These are phyloP conservation scores for Python bivittatus DNA, from an alignment of 2,113 vertebrate genomes.

Conservation along the genomic window DNA sequence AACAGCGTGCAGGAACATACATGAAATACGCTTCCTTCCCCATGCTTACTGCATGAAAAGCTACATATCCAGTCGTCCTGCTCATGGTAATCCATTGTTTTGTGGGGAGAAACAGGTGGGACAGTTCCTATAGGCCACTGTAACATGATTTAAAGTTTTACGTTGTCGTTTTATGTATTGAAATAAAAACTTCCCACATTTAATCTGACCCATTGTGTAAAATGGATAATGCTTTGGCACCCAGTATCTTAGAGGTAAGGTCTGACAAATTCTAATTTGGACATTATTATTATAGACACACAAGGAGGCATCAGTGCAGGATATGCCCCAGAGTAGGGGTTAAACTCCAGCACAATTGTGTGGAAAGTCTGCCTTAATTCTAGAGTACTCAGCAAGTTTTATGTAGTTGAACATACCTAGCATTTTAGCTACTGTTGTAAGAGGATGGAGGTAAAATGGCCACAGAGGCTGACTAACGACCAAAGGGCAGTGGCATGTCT, in stretches of 20 bases:
- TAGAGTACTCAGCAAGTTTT: background rate
- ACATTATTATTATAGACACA: background rate
- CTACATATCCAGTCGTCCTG: too few species aligned
- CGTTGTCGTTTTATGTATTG: too few species aligned
- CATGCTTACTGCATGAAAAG: too few species aligned
- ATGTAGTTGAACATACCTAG: background rate
- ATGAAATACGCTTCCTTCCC: too few species aligned
- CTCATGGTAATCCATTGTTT: too few species aligned
- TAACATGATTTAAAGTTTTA: too few species aligned
- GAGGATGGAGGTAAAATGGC: background rate
- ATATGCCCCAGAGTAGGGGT: background rate
- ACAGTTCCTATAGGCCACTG: too few species aligned
- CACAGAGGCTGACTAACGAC: background rate
- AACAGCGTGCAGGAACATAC: background rate
- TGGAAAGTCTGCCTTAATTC: background rate
- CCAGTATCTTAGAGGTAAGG: background rate
- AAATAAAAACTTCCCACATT: background rate
- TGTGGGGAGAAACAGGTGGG: too few species aligned
- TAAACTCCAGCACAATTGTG: background rate
- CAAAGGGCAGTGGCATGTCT: background rate
- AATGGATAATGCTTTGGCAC: background rate
- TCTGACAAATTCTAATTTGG: background rate
- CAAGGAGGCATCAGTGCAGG: background rate
- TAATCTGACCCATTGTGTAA: background rate
- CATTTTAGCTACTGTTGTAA: background rate